phyloP scores from a whole-genome alignment of 2,888 invertebrate genomes.

The Stenoptilia bipunctidactyla region DNA sequence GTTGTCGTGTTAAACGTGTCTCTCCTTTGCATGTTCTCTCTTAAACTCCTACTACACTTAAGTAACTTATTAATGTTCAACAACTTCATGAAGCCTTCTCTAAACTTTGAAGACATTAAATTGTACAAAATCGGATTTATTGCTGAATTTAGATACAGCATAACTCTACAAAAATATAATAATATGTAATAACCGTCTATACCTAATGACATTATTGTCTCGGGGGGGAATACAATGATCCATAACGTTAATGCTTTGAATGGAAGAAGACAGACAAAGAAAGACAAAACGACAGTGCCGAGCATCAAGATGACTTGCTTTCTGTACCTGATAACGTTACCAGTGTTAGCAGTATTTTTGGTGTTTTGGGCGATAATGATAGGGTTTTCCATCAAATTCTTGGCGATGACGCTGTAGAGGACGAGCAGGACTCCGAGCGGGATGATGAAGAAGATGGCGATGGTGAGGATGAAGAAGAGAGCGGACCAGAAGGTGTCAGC shows the following conservation, averaged over 20 bases:
- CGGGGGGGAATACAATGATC: constrained; percentile 84
- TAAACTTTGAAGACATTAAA: constrained; percentile 92
- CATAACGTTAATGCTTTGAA: constrained; percentile 90
- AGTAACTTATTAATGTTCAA: constrained; percentile 62
- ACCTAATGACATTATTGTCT: constrained; percentile 77
- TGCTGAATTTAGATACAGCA: constrained; percentile 92
- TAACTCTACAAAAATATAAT: constrained; percentile 87
- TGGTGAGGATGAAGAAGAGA: constrained; percentile 83
- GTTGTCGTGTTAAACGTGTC: constrained; percentile 77
- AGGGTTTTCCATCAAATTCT: constrained; percentile 86
- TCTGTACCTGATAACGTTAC: constrained; percentile 77
- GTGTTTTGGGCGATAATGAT: constrained; percentile 75
- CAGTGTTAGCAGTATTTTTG: constrained; percentile 52
- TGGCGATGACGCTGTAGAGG: constrained; percentile 88
- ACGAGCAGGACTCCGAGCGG: constrained; percentile 85
- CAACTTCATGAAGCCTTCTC: constrained; percentile 82
- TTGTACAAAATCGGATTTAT: constrained; percentile 93
- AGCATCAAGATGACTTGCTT: constrained; percentile 91
- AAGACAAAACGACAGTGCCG: constrained; percentile 89
- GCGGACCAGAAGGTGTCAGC: constrained; percentile 84
- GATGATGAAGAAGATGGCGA: constrained; percentile 86
- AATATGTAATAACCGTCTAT: constrained; percentile 86
- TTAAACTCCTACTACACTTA: constrained; percentile 48
- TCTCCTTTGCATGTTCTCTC: constrained; percentile 72
- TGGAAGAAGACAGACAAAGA: constrained; percentile 91